Conservation (phyloP, 2,797 vertebrate genomes). For the Anguilla obscura region DNA sequence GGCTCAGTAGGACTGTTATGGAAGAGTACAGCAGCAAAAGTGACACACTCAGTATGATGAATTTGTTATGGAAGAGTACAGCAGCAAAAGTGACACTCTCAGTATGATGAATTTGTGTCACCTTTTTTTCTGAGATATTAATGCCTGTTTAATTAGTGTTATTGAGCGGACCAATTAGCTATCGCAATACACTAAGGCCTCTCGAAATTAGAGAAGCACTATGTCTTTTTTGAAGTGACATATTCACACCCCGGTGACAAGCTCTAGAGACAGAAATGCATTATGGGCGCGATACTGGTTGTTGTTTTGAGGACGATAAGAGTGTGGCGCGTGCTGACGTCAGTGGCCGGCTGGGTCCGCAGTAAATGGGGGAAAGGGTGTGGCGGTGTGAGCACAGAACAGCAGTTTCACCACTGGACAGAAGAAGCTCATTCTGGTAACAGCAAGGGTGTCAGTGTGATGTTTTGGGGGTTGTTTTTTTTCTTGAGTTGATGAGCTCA, state of each 20-base stretch:
- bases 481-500: conserved; percentile 16
- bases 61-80: neutral
- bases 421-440: neutral
- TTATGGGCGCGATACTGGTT: neutral
- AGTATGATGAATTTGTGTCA: neutral
- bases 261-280: neutral
- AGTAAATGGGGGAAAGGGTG: neutral
- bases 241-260: neutral
- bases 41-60: neutral
- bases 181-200: neutral
- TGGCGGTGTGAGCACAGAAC: neutral
- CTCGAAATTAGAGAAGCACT: neutral
- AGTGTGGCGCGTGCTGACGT: too few relatives aligned
- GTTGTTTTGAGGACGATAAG: neutral
- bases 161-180: neutral
- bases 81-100: neutral
- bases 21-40: neutral
- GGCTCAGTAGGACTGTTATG: neutral
- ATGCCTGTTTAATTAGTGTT: neutral
- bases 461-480: neutral
- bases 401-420: neutral
- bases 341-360: neutral
- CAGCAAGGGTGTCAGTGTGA: neutral
- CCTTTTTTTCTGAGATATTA: neutral
- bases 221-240: neutral